Evolutionary conservation across 30 jellyfish, hydroid and myxozoan species (phyloP), one percentile per base, ranked within the genome.

Genomic region (Hydractinia echinata): DNA sequence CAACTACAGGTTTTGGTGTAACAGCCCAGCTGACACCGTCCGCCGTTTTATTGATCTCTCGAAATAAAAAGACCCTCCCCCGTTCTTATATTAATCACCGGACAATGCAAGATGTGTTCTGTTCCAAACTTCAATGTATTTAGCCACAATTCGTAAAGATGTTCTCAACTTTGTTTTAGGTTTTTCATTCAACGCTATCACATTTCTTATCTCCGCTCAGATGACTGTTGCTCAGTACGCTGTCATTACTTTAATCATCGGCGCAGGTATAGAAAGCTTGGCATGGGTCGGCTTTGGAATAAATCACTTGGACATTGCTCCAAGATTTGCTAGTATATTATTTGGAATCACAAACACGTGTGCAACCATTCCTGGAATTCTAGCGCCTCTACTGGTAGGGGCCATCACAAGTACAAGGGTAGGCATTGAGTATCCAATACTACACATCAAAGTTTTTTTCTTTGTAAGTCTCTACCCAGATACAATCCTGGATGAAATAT

Each of bases 251-350:
- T 78, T 91, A 53, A 88, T 91, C 10, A 81, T 86, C 55, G 96
- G 96, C 11, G 96, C 95, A 9, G 97, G 97, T 66, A 76, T 90
- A 7, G 97, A 90, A 67, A 89, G 95, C 8, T 72, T 92, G 52
- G 98, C 98, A 7, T 92, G 98, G 98, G 94, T 91, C 54, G 98
- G 98, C 8, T 92, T 92, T 68, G 96, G 96, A n/a, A 89, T 92
- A 70, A 92, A 92, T 71, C 98, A 92, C 60, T 88, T 92, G 18
- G 98, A 92, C 73, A 92, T 92, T 8, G 95, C 95, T 10, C 98
- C 98, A 8, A 90, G 98, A 10, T 91, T 86, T 83, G 98, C 98
- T 15, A 87, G 96, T 73, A 82, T 92, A 52, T 79, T 86, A 7
- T 86, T 92, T 86, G 98, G 98, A 53, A 92, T 92, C 51, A 82